Percentiles rank a stretch among this genome's conserved stretches.
These are phyloP conservation scores for Tribolium castaneum DNA, from an alignment of 1,140 invertebrate species.

Conservation along the genomic window DNA sequence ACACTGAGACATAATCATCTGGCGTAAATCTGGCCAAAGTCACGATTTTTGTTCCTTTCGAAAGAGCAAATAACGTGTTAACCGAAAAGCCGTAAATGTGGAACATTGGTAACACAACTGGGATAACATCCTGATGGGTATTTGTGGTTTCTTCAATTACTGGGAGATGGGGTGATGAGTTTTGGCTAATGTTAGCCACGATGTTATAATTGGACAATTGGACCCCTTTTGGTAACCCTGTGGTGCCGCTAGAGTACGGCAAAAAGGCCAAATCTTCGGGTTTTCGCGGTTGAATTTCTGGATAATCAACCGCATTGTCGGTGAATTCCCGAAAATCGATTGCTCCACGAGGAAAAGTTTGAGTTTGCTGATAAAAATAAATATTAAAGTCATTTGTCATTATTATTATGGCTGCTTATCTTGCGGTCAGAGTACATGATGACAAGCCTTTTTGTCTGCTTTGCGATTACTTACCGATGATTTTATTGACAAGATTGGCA, in stretches of 20 bases:
- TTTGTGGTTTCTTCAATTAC: slow-evolving; percentile 48
- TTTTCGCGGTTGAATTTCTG: slow-evolving; percentile 62
- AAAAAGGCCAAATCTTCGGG: slow-evolving; percentile 68
- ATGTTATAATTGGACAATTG: slow-evolving; percentile 79
- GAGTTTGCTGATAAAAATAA: slow-evolving; percentile 53
- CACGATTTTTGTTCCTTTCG: slow-evolving; percentile 74
- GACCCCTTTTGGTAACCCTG: slow-evolving; percentile 90
- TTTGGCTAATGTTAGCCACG: slow-evolving; percentile 66
- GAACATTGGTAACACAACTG: slow-evolving; percentile 82
- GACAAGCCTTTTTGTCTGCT: background rate
- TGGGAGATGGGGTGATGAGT: slow-evolving; percentile 25
- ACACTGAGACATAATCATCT: slow-evolving; percentile 69
- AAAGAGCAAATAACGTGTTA: slow-evolving; percentile 69
- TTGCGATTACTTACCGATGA: slow-evolving; percentile 54
- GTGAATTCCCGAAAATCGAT: slow-evolving; percentile 71
- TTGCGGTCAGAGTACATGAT: background rate
- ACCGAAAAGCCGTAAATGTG: slow-evolving; percentile 84
- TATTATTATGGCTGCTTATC: background rate
- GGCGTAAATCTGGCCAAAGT: slow-evolving; percentile 81
- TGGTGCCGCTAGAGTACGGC: slow-evolving; percentile 88
- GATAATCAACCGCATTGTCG: slow-evolving; percentile 60
- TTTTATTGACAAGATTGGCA: slow-evolving; percentile 70
- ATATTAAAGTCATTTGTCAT: background rate
- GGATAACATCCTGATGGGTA: slow-evolving; percentile 68
- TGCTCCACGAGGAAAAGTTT: slow-evolving; percentile 64